Evolutionary conservation across 2,888 invertebrate species (phyloP), one percentile per base, ranked within the genome.

Genomic region (Orthosia gracilis): DNA sequence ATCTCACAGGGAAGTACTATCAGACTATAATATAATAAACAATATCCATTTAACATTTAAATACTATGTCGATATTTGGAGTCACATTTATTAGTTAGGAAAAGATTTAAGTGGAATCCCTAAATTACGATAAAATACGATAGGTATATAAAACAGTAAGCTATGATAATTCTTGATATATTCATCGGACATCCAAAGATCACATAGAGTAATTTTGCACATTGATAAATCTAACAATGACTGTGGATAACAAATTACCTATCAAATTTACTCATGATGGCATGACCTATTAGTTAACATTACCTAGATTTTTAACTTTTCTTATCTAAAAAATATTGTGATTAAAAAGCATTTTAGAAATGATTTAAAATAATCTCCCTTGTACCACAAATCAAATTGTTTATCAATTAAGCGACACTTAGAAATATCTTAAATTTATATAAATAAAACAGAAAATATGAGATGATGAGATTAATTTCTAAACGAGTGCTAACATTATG

Each of bases 21-120:
- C 91, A 90, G 92, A 92, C 91, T 94, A 90, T 92, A 89, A 92
- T 93, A 93, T 94, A 94, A 94, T 94, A 95, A 96, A 96, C 95
- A 96, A 95, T 95, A 94, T 94, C 91, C 90, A 92, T 94, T 93
- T 94, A 95, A 95, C 94, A 94, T 94, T 87, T 94, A 93, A 94
- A 94, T 94, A 94, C 94, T 94, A 94, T 92, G 89, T 94, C 91
- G 93, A 94, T 94, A 94, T 94, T 92, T 94, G 93, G 91, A 92
- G 93, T 92, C 94, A 94, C 92, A 92, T 93, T 92, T 90, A 92
- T 91, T 91, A 92, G 91, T 92, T 92, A 93, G 92, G 92, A 94
- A 91, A 80, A 93, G 61, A 86, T 87, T 93, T 90, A 93, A 92
- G 89, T 94, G 89, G 92, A 94, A 94, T 94, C 91, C 91, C 94